Evolutionary conservation across 53 echinoderm and acorn worm genomes (phyloP).

Genomic region (Temnopleurus reevesii): DNA sequence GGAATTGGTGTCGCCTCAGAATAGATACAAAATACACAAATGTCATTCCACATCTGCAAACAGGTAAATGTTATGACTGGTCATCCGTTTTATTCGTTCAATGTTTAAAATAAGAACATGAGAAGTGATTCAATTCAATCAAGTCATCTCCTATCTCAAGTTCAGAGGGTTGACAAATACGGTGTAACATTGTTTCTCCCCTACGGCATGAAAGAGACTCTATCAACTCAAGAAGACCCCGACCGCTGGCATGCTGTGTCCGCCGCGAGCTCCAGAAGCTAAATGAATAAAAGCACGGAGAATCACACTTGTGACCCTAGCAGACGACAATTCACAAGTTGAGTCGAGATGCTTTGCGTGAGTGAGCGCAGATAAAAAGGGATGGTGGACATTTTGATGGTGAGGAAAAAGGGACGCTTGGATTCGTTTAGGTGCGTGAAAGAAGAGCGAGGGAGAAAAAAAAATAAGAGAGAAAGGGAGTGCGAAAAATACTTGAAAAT

Average conservation of each 20-base stretch:
- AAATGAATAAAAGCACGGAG: slow-evolving; percentile 11
- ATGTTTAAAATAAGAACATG: neutral
- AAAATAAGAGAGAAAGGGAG: no score
- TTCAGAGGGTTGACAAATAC: neutral
- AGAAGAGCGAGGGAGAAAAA: no score
- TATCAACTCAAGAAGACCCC: neutral
- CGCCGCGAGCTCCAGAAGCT: slow-evolving; percentile 24
- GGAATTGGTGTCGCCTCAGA: no score
- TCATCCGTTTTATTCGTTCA: neutral
- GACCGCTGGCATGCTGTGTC: neutral
- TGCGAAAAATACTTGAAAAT: no score
- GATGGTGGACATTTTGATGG: no score
- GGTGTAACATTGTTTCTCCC: slow-evolving; percentile 34
- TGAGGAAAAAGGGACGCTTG: no score
- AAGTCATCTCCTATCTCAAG: slow-evolving; percentile 17
- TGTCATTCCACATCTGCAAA: neutral
- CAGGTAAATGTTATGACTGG: neutral
- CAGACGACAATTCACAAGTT: neutral
- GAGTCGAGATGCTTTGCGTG: neutral
- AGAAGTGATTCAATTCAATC: neutral
- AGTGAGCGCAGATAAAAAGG: slow-evolving; percentile 21
- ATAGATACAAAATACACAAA: no score
- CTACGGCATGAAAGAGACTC: slow-evolving; percentile 14
- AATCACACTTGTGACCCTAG: slow-evolving; percentile 18
- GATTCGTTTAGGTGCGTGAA: no score